phyloP scores from a whole-genome alignment of 2,797 vertebrate genomes.

The Poeciliopsis infans region DNA sequence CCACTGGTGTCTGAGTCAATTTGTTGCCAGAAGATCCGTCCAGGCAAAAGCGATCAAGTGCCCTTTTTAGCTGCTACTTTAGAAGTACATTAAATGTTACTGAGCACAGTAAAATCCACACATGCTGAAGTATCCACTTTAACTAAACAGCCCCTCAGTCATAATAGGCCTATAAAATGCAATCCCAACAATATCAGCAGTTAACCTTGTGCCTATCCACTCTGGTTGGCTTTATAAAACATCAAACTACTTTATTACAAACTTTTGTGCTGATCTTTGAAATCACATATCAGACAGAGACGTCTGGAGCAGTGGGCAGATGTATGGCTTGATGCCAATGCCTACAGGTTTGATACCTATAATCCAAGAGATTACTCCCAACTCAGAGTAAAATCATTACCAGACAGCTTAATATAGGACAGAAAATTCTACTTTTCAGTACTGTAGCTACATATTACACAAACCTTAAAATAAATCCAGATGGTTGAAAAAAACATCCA shows the following conservation, averaged over 20 bases:
- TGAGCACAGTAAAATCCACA: slow-evolving; percentile 50
- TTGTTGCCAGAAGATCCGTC: slow-evolving; percentile 40
- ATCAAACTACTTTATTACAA: not conserved
- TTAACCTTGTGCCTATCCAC: slow-evolving; percentile 19
- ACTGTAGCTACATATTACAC: not conserved
- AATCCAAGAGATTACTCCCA: not conserved
- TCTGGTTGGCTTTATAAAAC: slow-evolving; percentile 4
- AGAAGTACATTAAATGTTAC: slow-evolving; percentile 45
- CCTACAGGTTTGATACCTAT: not conserved
- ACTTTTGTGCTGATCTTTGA: slow-evolving; percentile 29
- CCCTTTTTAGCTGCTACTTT: slow-evolving; percentile 44
- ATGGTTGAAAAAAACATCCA: not conserved
- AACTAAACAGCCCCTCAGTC: slow-evolving; percentile 42
- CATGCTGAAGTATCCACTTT: slow-evolving; percentile 50
- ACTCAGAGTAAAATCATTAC: not conserved
- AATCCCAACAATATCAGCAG: slow-evolving; percentile 29
- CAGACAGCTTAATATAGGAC: not conserved
- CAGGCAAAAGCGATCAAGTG: slow-evolving; percentile 46
- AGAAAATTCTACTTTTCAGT: not conserved
- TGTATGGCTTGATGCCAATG: not conserved
- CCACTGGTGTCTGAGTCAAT: slow-evolving; percentile 29
- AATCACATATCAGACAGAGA: not conserved
- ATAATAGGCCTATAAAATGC: slow-evolving; percentile 39
- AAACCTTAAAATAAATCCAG: not conserved
- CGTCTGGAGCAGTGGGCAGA: not conserved